These are phyloP conservation scores for Bombus picipes DNA, from an alignment of 1,140 invertebrate species.

Conservation along the genomic window DNA sequence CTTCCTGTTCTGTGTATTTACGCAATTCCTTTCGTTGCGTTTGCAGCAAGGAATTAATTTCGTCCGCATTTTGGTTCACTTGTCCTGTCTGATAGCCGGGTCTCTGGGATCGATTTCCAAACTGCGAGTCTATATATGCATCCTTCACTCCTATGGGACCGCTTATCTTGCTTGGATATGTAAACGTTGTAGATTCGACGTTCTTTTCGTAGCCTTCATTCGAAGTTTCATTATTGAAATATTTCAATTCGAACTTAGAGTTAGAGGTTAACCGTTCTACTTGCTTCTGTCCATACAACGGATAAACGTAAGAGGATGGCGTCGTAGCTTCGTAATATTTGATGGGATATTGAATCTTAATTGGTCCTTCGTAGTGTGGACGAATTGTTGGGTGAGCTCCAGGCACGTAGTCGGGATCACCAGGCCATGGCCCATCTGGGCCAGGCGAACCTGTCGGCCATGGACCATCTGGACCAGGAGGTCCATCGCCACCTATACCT, in stretches of 20 bases:
- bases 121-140: background rate
- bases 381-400: constrained; percentile 18
- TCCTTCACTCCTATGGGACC: constrained; percentile 23
- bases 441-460: constrained; percentile 76
- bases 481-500: constrained; percentile 60
- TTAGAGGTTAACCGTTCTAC: background rate
- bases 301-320: background rate
- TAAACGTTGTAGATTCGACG: background rate
- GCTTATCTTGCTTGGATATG: constrained; percentile 21
- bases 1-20: background rate
- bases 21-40: constrained; percentile 14
- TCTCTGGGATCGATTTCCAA: constrained; percentile 31
- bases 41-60: constrained; percentile 48
- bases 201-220: background rate
- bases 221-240: background rate
- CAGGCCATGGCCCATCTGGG: constrained; percentile 77
- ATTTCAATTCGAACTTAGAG: background rate
- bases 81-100: background rate
- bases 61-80: constrained; percentile 40
- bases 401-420: constrained; percentile 72
- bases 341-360: constrained; percentile 34
- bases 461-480: constrained; percentile 66
- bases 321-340: constrained; percentile 27
- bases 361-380: constrained; percentile 18
- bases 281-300: constrained; percentile 10